Conservation (phyloP, 1,140 invertebrate genomes). For the Heliconius eleuchia region DNA sequence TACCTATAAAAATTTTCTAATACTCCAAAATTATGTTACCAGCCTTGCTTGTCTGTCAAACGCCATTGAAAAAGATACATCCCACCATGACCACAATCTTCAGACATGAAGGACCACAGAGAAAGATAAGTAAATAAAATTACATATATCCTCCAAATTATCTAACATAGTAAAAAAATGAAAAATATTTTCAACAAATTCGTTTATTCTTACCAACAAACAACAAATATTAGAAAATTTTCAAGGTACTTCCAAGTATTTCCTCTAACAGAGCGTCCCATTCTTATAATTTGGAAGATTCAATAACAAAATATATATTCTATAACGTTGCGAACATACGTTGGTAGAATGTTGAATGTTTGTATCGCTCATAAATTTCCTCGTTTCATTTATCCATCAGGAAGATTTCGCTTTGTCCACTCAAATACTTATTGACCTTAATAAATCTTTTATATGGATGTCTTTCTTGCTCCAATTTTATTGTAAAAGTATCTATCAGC, state of each 20-base stretch:
- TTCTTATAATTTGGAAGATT: slow-evolving; percentile 11
- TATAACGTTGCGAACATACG: background rate
- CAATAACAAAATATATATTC: background rate
- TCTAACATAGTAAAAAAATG: background rate
- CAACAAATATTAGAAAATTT: background rate
- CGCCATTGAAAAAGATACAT: too few species aligned
- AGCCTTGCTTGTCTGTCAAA: too few species aligned
- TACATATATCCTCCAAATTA: background rate
- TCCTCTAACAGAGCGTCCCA: background rate
- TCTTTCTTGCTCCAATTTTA: background rate
- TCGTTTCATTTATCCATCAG: slow-evolving; percentile 31
- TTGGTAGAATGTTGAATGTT: background rate
- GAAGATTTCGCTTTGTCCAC: slow-evolving; percentile 20
- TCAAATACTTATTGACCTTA: slow-evolving; percentile 28
- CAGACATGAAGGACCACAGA: too few species aligned
- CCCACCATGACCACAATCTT: too few species aligned
- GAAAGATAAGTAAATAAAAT: background rate
- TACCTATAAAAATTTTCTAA: too few species aligned
- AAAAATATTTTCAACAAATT: background rate
- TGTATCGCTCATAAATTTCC: slow-evolving; percentile 31
- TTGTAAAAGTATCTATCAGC: background rate
- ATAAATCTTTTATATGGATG: slow-evolving; percentile 25
- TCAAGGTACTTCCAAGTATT: background rate
- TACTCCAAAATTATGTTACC: too few species aligned
- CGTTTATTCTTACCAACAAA: background rate